Evolutionary conservation across 2,797 vertebrate species (phyloP).

Genomic region (Pipistrellus nathusii): DNA sequence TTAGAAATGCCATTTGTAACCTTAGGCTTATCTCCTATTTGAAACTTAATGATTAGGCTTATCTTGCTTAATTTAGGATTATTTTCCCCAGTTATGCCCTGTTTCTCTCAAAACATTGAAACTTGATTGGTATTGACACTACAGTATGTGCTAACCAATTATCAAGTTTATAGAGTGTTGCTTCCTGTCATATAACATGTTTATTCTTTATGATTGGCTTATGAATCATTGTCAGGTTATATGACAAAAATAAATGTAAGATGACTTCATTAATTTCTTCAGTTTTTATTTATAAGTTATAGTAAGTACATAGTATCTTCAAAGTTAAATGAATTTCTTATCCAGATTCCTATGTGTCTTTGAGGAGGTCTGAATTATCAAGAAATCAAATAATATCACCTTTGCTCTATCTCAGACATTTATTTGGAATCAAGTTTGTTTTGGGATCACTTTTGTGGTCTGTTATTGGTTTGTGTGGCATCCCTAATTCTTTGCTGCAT

Average conservation of each 20-base stretch:
- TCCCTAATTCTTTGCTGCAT: slow-evolving; percentile 52
- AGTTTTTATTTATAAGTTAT: slow-evolving; percentile 35
- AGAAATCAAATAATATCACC: not conserved
- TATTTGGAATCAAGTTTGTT: slow-evolving; percentile 39
- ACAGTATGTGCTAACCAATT: not conserved
- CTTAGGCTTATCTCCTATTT: not conserved
- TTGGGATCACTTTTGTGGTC: slow-evolving; percentile 16
- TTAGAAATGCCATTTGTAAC: not conserved
- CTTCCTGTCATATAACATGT: slow-evolving; percentile 11
- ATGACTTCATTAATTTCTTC: not conserved
- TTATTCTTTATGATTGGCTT: not conserved
- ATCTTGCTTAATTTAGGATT: slow-evolving; percentile 13
- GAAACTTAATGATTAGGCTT: not conserved
- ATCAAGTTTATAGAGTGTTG: slow-evolving; percentile 12
- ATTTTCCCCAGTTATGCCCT: not conserved
- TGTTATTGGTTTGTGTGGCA: slow-evolving; percentile 28
- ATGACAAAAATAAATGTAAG: not conserved
- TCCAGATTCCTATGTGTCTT: slow-evolving; percentile 48
- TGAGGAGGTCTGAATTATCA: slow-evolving; percentile 20
- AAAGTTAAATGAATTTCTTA: slow-evolving; percentile 39
- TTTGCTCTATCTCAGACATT: slow-evolving; percentile 32
- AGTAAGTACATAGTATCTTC: not conserved
- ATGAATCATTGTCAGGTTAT: not conserved
- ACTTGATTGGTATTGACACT: not conserved
- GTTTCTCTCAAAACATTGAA: slow-evolving; percentile 21